Base-by-base conservation (phyloP, 2,113 vertebrate species). In the Nyctibius bracteatus region DNA sequence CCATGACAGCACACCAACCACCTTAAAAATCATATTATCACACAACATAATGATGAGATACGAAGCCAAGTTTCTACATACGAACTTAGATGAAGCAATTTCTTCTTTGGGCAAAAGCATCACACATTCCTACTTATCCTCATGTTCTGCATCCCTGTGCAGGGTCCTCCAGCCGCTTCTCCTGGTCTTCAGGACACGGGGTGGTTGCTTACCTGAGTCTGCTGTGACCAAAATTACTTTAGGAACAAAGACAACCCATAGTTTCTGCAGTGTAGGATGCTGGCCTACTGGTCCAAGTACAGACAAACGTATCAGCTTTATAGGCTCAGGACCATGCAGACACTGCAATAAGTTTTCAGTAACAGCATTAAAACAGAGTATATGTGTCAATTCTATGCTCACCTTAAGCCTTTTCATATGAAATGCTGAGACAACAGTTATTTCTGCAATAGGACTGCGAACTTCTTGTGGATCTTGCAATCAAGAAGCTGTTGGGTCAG, bases 21-120 rank as follows among this genome's bases (percentile, higher is more conserved):
- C 8, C 39, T 47, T 37, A 21, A 46, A 75, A 70, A 39, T 18
- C 4, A 21, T 4, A 11, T 63, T 43, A 43, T 5, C 43, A 44
- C n/a, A n/a, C n/a, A n/a, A n/a, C n/a, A n/a, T n/a, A n/a, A n/a
- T n/a, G n/a, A n/a, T n/a, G n/a, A n/a, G 14, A 30, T 25, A 67
- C 0, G 1, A 79, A 88, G 18, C 18, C 35, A 59, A 7, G 14
- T 54, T 88, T 55, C 58, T 25, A 49, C 0, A 0, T 8, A 62
- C 0, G 2, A 91, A 81, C 37, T 52, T 12, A 10, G 6, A 85
- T 24, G 12, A 54, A 58, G 6, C 12, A 24, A 30, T 37, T 87
- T 67, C 39, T 82, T 58, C 66, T 44, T 31, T 51, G 3, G 75
- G 19, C 8, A 43, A 75, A 61, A 27, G 22, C 37, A 86, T 17